Percentiles rank a stretch among this genome's conserved stretches.
phyloP scores from a whole-genome alignment of 2,797 vertebrate genomes.

The Danio tinwini region DNA sequence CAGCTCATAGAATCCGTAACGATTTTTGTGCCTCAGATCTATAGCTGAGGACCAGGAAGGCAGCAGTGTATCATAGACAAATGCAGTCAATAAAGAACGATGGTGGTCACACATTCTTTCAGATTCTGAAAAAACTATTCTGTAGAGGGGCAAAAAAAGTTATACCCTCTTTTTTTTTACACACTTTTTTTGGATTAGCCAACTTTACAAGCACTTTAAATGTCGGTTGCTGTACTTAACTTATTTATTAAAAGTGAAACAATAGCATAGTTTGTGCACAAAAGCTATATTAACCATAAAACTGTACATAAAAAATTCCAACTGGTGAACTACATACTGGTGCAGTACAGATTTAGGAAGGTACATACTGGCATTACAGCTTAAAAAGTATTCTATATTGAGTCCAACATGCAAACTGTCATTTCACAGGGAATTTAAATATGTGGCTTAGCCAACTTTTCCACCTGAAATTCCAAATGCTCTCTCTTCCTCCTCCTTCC shows the following conservation, averaged over 20 bases:
- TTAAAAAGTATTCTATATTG: not conserved
- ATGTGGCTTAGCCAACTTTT: not conserved
- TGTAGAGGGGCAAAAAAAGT: no score
- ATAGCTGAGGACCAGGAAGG: slow-evolving; percentile 5
- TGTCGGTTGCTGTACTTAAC: no score
- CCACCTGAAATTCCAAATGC: slow-evolving; percentile 13
- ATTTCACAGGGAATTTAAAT: slow-evolving; percentile 25
- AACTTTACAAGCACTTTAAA: no score
- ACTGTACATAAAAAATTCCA: no score
- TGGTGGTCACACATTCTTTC: slow-evolving; percentile 11
- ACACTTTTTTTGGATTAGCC: no score
- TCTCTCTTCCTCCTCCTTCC: slow-evolving; percentile 20
- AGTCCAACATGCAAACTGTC: not conserved
- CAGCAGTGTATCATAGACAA: slow-evolving; percentile 22
- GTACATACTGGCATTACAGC: not conserved
- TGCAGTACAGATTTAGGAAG: not conserved
- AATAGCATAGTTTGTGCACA: no score
- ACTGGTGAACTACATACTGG: not conserved
- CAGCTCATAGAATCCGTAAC: slow-evolving; percentile 26
- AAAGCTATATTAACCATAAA: no score
- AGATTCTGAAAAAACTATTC: no score
- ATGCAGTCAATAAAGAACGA: slow-evolving; percentile 27
- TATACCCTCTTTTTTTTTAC: no score
- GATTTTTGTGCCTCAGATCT: slow-evolving; percentile 28
- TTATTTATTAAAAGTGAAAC: no score